Evolutionary conservation across 2,113 vertebrate species (phyloP), one percentile per base, ranked within the genome.

Genomic region (Ictalurus punctatus): DNA sequence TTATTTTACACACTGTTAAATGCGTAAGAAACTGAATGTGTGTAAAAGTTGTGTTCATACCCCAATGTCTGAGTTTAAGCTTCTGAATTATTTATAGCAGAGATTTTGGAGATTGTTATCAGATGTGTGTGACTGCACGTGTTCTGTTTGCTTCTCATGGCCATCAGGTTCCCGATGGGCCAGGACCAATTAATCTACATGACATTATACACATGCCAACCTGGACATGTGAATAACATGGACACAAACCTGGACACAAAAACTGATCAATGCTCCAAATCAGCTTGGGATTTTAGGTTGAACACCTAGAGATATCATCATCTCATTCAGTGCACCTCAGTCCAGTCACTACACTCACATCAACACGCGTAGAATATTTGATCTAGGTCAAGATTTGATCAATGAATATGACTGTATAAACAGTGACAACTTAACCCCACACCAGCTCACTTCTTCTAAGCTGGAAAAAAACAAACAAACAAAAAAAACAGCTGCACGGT

Each of bases 31-130:
- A 12, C 30, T 69, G 14, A 14, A 4, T 12, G 10, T 52, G 56
- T 78, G 19, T 71, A 67, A 59, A 86, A 83, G 23, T 34, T 40
- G 56, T 84, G 65, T 84, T 88, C 71, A 12, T 10, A 37, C 61
- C 56, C 27, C n/a, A 71, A 10, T 40, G 84, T 83, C 65, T 86
- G 40, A 86, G 9, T 73, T 54, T 37, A 65, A 85, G 58, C 19
- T 85, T 52, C 8, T 89, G 71, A 52, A 73, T 89, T 48, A 80
- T 86, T 90, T 54, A 90, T 63, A 73, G 80, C 40, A 14, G 58
- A 37, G 73, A 79, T 44, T 1, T 82, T 25, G 37, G 67, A 21
- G 6, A 74, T 73, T 74, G 19, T 61, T 89, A 74, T 73, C 86
- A 74, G 86, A 85, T 86, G 61, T 76, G 74, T 74, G 54, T 80